Conservation (phyloP, 2,113 vertebrate genomes). For the Dermatemys mawii region DNA sequence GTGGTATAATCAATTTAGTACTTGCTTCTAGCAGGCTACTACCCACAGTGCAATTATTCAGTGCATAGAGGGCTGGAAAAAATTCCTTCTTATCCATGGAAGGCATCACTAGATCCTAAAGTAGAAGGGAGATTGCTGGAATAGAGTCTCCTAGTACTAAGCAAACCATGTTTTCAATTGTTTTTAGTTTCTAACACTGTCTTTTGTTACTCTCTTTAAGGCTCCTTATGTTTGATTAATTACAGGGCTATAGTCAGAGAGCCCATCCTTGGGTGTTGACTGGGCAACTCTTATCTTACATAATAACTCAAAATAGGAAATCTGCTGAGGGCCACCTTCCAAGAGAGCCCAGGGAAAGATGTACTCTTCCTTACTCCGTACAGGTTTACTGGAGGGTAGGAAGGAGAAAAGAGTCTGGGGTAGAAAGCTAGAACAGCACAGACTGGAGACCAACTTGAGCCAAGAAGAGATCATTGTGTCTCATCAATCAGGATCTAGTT, state of each 20-base stretch:
- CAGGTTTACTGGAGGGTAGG: neutral
- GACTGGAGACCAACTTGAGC: neutral
- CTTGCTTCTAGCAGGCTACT: neutral
- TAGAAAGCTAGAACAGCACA: neutral
- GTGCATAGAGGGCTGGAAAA: neutral
- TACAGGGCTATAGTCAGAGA: neutral
- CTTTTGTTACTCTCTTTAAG: neutral
- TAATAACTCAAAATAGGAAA: neutral
- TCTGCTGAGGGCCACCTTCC: neutral
- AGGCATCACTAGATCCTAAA: neutral
- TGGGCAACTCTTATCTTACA: neutral
- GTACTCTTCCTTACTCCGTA: neutral
- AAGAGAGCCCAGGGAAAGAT: neutral
- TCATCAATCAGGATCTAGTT: neutral
- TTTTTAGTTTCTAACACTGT: neutral
- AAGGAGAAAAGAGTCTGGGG: neutral
- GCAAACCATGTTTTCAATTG: neutral
- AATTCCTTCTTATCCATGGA: neutral
- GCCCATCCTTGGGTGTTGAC: neutral
- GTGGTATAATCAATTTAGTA: neutral
- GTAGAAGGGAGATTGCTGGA: neutral
- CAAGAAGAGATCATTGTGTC: neutral
- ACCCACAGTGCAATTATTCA: neutral
- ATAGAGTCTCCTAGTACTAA: neutral
- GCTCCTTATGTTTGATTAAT: neutral